Base-by-base conservation (phyloP, 2,888 invertebrate species). In the Linhomoeus sp. region DNA sequence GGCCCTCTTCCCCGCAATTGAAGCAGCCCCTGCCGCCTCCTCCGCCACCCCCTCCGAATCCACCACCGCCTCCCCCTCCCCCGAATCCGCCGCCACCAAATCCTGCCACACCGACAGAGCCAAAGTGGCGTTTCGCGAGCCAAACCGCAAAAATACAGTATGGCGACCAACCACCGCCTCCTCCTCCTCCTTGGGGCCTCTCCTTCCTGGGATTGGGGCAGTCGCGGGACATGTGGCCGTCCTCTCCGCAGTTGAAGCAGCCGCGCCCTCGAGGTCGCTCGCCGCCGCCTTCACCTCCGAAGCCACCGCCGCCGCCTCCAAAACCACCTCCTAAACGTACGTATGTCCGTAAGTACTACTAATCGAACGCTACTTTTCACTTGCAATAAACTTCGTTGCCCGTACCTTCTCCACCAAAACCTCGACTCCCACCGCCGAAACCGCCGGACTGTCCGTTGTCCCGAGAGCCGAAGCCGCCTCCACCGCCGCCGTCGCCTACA, bases 1-100 rank as follows among this genome's bases (percentile, higher is more conserved):
- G 46, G 12, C 46, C 46, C 25, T 43, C 35, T 25, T 43, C 35
- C 19, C 43, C 43, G 35, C 46, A 45, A 17, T 37, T 37, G 40
- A 33, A 45, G 45, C 42, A 42, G 20, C 22, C 23, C n/a, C 42
- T 3, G 15, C 42, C 25, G 42, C 23, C 25, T 23, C 42, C 42
- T 5, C 42, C 42, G 9, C 42, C 42, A 22, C 42, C 42, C 9
- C 42, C 24, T n/a, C n/a, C n/a, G n/a, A n/a, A n/a, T n/a, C n/a
- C n/a, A n/a, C n/a, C n/a, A n/a, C 22, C 23, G 5, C 42, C 3
- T 9, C 42, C 25, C 22, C 23, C 25, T 23, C 42, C 42, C 7
- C 42, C 42, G 9, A 12, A 12, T 12, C 42, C 42, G 20, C 42
- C 24, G 29, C 29, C 29, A 29, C 29, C 29, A 12, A 29, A 29